These are phyloP conservation scores for Nephila pilipes DNA, from an alignment of 1,140 invertebrate species.

Conservation along the genomic window DNA sequence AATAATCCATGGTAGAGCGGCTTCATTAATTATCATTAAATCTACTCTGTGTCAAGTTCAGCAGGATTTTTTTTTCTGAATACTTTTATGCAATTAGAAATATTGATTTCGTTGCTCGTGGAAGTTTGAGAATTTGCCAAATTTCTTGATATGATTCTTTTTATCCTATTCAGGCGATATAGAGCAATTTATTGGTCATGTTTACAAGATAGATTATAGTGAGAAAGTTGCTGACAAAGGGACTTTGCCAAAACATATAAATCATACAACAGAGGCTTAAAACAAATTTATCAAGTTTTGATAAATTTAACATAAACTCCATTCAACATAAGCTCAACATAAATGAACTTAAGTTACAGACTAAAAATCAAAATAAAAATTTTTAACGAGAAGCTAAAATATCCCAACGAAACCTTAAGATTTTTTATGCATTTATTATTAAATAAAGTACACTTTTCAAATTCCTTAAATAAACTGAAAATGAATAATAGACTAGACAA, in stretches of 20 bases:
- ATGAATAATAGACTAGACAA: no score
- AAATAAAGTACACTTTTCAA: no score
- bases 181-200: neutral
- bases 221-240: neutral
- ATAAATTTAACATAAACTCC: no score
- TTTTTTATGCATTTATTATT: no score
- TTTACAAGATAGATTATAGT: neutral
- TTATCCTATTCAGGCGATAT: neutral
- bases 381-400: no score
- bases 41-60: neutral
- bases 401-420: no score
- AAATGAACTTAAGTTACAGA: no score
- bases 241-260: neutral
- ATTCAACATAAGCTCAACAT: no score
- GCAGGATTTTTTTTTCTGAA: neutral
- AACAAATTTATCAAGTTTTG: no score
- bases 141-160: neutral
- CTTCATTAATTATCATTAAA: conserved; percentile 25
- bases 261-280: no score
- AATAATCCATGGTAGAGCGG: neutral
- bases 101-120: neutral
- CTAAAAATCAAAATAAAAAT: no score
- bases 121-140: neutral
- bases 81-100: neutral
- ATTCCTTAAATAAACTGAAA: no score